Conservation (phyloP, 2,113 vertebrate species). For the Otis tarda region DNA sequence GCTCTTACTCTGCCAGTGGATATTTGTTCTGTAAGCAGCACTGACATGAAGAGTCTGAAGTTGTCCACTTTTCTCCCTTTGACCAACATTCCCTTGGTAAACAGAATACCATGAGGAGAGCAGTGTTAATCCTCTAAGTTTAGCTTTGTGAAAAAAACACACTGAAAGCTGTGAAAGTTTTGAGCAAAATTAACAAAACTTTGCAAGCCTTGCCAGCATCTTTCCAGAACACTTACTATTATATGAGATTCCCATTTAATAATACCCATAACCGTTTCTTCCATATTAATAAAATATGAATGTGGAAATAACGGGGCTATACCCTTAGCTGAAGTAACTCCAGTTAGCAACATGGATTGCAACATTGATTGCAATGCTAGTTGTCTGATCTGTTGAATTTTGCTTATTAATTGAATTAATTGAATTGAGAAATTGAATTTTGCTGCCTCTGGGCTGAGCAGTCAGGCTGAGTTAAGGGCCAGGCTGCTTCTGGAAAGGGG, state of each 20-base stretch:
- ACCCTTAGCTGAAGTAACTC: background rate
- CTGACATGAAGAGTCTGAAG: constrained; percentile 52
- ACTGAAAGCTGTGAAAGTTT: background rate
- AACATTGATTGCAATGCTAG: background rate
- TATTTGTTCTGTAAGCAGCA: constrained; percentile 60
- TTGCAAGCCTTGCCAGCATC: background rate
- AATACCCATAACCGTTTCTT: background rate
- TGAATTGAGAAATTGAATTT: background rate
- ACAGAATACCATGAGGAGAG: background rate
- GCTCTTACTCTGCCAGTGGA: constrained; percentile 40
- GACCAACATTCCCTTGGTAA: constrained; percentile 48
- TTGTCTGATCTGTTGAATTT: background rate
- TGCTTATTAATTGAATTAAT: constrained; percentile 2
- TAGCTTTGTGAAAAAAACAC: constrained; percentile 4
- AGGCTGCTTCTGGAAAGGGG: background rate
- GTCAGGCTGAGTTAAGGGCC: background rate
- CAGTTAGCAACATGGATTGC: background rate
- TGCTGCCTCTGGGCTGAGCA: background rate
- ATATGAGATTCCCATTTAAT: background rate
- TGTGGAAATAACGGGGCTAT: background rate
- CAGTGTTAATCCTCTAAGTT: background rate
- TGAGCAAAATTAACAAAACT: constrained; percentile 15
- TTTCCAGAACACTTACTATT: background rate
- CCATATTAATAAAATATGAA: background rate
- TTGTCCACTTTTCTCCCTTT: constrained; percentile 47